Evolutionary conservation across 2,888 invertebrate species (phyloP).

Genomic region (Drosophila vallismaia): DNA sequence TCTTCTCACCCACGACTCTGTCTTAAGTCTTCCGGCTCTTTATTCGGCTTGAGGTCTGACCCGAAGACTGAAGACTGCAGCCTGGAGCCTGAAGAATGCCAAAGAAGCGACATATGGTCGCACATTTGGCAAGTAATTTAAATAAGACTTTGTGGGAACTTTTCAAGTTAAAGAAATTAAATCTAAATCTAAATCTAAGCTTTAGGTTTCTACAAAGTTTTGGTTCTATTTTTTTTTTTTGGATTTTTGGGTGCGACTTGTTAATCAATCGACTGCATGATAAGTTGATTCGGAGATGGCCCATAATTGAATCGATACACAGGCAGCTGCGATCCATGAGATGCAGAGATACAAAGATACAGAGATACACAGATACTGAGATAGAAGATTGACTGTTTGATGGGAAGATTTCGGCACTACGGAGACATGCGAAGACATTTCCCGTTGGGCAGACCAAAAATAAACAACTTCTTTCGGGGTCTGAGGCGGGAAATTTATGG

Average conservation of each 20-base stretch:
- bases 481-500: constrained; percentile 64
- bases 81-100: not conserved
- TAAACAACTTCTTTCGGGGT: constrained; percentile 50
- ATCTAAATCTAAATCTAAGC: not conserved
- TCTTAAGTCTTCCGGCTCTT: constrained; percentile 3
- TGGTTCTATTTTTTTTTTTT: no score
- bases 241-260: constrained; percentile 38
- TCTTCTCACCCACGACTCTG: constrained; percentile 24
- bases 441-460: constrained; percentile 40
- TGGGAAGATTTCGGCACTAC: constrained; percentile 24
- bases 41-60: not conserved
- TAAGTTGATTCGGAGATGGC: constrained; percentile 53
- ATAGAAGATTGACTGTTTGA: constrained; percentile 17
- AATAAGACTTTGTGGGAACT: not conserved
- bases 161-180: not conserved
- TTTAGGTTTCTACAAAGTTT: not conserved
- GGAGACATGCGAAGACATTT: constrained; percentile 43
- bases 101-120: constrained; percentile 3
- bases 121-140: not conserved
- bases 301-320: constrained; percentile 70
- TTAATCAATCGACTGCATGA: constrained; percentile 73
- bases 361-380: not conserved
- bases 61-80: not conserved
- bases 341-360: constrained; percentile 2
- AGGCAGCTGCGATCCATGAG: constrained; percentile 13